Evolutionary conservation across 2,797 vertebrate genomes (phyloP).

Genomic region (Acrossocheilus fasciatus): DNA sequence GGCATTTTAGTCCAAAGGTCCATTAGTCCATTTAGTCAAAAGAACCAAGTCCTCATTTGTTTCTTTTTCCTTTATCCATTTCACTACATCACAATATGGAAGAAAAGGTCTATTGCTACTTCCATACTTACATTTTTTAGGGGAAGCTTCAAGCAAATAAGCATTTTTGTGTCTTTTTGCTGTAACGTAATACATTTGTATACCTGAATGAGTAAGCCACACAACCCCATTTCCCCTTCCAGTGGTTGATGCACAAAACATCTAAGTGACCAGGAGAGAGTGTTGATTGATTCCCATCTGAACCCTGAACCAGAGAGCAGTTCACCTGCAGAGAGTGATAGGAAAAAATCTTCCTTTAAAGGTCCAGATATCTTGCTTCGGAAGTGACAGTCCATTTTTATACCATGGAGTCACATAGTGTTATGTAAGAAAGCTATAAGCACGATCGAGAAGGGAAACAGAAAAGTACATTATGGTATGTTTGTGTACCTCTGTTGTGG

Average conservation of each 20-base stretch:
- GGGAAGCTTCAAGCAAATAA: neutral
- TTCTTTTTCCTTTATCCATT: neutral
- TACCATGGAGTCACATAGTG: neutral
- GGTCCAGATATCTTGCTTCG: neutral
- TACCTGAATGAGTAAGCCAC: slow-evolving; percentile 83
- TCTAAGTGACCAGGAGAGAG: slow-evolving; percentile 62
- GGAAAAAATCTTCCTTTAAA: neutral
- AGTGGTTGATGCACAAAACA: slow-evolving; percentile 77
- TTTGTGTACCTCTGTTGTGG: slow-evolving; percentile 71
- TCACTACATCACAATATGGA: neutral
- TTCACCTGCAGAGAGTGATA: slow-evolving; percentile 48
- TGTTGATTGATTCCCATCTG: slow-evolving; percentile 43
- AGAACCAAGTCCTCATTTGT: neutral
- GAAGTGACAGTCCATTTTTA: neutral
- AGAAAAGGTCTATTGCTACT: neutral
- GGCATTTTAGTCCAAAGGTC: neutral
- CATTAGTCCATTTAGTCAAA: too few species aligned
- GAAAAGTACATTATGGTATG: neutral
- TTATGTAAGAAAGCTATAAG: neutral
- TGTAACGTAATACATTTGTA: neutral
- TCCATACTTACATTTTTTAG: neutral
- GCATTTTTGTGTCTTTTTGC: neutral
- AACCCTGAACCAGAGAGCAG: slow-evolving; percentile 47
- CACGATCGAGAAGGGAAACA: neutral
- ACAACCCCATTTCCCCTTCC: slow-evolving; percentile 68